Conservation (phyloP, 1,140 invertebrate genomes). For the Cydia amplana region DNA sequence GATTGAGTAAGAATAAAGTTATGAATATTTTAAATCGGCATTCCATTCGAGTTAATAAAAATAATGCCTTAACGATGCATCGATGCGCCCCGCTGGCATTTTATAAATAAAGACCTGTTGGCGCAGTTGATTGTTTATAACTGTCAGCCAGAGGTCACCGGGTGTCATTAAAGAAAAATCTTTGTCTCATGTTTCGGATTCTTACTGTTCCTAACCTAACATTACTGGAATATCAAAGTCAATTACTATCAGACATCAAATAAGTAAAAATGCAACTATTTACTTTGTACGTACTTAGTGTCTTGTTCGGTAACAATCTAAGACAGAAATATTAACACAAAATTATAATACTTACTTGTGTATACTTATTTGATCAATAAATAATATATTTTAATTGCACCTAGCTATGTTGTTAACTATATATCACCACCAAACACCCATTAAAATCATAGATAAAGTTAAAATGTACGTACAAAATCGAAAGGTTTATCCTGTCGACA, state of each 20-base stretch:
- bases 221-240: too few relatives aligned
- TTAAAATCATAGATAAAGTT: not conserved
- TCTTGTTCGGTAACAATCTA: too few relatives aligned
- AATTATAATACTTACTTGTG: too few relatives aligned
- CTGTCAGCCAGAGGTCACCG: constrained; percentile 10
- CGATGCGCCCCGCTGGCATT: constrained; percentile 62
- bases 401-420: too few relatives aligned
- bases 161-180: constrained; percentile 12
- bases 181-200: constrained; percentile 13
- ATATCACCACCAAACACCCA: too few relatives aligned
- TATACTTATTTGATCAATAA: too few relatives aligned
- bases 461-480: not conserved
- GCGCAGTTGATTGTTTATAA: constrained; percentile 43
- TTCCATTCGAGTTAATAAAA: constrained; percentile 72
- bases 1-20: constrained; percentile 61
- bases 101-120: constrained; percentile 70
- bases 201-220: not conserved
- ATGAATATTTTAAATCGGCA: constrained; percentile 67
- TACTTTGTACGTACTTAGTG: too few relatives aligned
- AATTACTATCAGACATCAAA: too few relatives aligned
- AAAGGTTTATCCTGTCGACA: constrained; percentile 26
- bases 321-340: too few relatives aligned
- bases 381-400: too few relatives aligned
- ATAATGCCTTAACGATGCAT: constrained; percentile 68
- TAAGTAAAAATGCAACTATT: too few relatives aligned